Base-by-base conservation (phyloP, 2,113 vertebrate genomes). In the Scomber scombrus region DNA sequence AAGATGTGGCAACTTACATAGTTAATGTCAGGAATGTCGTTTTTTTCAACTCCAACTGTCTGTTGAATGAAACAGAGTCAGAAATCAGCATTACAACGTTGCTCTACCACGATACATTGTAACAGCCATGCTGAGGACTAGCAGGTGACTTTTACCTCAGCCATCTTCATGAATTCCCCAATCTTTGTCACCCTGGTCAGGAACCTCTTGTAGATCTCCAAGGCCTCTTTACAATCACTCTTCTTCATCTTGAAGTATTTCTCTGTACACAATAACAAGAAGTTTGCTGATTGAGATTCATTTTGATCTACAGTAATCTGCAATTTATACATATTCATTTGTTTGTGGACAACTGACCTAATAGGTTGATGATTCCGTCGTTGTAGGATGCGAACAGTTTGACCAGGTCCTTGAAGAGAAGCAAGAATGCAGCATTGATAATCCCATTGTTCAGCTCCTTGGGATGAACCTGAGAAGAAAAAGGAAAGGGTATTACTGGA, bases 241-340 rank as follows among this genome's bases (percentile, higher is more conserved):
- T 99, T 99, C 94, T 99, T 99, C 98, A 99, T 99, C 95, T 99
- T 98, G 95, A 99, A 99, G 93, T 98, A 99, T 92, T 99, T 99
- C 95, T 99, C 98, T 99, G 49, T 76, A 89, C 79, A 93, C 79
- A 79, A 72, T 29, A 21, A 18, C 18, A 70, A 55, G 0, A 56
- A 0, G 12, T n/a, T 46, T 45, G 3, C 43, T 43, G 14, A 19
- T n/a, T 78, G 29, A 67, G 5, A 43, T 31, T 67, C 43, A 55
- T 0, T 1, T 9, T 6, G 0, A 57, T 46, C 34, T 40, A 40
- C 34, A 40, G 34, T 40, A 40, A 40, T 40, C 34, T 40, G 34
- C 34, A 40, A 40, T 40, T 40, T 40, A 40, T 40, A 40, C 8
- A 9, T 9, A 40, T 9, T 40, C 9, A 40, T 40, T 40, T 40